Evolutionary conservation across 2,888 invertebrate genomes (phyloP).

Genomic region (Poecilobothrus nobilitatus): DNA sequence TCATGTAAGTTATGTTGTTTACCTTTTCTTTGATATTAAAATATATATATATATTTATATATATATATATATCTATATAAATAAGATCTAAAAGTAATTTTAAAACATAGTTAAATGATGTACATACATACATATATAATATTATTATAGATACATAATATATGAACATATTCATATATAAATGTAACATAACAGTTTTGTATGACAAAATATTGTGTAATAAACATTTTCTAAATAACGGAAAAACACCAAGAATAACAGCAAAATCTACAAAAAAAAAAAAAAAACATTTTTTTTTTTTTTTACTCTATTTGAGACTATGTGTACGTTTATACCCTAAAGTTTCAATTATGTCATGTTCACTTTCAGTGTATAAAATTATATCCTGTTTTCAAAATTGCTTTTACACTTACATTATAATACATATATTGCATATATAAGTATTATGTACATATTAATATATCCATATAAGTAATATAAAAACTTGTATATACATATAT

Average conservation of each 20-base stretch:
- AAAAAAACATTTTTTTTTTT: not conserved
- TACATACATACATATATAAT: no score
- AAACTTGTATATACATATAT: not conserved
- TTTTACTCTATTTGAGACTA: not conserved
- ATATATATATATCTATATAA: no score
- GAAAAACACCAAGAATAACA: no score
- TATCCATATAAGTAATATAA: not conserved
- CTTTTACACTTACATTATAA: not conserved
- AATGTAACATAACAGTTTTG: not conserved
- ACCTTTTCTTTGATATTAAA: not conserved
- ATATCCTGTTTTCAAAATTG: not conserved
- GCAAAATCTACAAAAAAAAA: not conserved
- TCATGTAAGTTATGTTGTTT: not conserved
- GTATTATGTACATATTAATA: not conserved
- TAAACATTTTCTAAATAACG: not conserved
- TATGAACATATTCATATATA: no score
- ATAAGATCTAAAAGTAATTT: no score
- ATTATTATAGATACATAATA: no score
- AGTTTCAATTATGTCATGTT: slow-evolving; percentile 1
- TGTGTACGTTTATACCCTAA: not conserved
- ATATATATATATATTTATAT: not conserved
- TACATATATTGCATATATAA: not conserved
- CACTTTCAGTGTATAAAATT: slow-evolving; percentile 1
- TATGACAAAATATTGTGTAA: not conserved
- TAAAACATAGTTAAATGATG: no score